Evolutionary conservation across 2,113 vertebrate genomes (phyloP).

Genomic region (Orycteropus afer): DNA sequence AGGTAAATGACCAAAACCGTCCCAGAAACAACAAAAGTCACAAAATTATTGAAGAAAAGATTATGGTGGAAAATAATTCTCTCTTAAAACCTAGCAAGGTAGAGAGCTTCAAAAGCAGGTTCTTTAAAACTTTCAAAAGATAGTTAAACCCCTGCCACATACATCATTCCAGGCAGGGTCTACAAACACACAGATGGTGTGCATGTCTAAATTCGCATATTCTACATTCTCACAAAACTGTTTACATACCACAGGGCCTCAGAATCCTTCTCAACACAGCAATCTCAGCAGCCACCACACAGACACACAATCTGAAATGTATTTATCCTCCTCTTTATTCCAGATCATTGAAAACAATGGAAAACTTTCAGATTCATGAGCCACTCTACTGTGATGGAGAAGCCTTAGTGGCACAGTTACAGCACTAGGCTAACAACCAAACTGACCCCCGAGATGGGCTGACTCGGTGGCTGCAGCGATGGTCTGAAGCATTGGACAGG

Average conservation of each 20-base stretch:
- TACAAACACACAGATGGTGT: conserved; percentile 64
- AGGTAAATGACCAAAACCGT: conserved; percentile 30
- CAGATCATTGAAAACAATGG: conserved; percentile 44
- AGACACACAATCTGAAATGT: not conserved
- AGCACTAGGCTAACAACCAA: no score
- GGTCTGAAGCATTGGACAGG: no score
- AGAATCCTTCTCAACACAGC: conserved; percentile 53
- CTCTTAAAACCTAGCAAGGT: conserved; percentile 48
- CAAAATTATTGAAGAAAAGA: conserved; percentile 34
- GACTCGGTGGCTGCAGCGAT: no score
- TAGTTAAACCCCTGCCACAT: conserved; percentile 34
- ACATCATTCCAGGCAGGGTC: conserved; percentile 45
- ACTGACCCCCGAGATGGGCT: no score
- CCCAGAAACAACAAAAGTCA: not conserved
- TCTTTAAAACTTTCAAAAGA: conserved; percentile 66
- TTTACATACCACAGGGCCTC: conserved; percentile 62
- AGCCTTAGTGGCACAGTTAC: no score
- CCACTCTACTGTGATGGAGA: not conserved
- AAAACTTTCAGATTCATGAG: conserved; percentile 34
- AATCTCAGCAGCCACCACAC: not conserved
- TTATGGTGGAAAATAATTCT: conserved; percentile 41
- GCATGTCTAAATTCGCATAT: conserved; percentile 52
- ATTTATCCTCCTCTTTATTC: not conserved
- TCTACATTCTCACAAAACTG: conserved; percentile 44
- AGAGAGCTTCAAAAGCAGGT: conserved; percentile 52